These are phyloP conservation scores for Chymomyza amoena DNA, from an alignment of 2,888 invertebrate genomes.

Conservation along the genomic window DNA sequence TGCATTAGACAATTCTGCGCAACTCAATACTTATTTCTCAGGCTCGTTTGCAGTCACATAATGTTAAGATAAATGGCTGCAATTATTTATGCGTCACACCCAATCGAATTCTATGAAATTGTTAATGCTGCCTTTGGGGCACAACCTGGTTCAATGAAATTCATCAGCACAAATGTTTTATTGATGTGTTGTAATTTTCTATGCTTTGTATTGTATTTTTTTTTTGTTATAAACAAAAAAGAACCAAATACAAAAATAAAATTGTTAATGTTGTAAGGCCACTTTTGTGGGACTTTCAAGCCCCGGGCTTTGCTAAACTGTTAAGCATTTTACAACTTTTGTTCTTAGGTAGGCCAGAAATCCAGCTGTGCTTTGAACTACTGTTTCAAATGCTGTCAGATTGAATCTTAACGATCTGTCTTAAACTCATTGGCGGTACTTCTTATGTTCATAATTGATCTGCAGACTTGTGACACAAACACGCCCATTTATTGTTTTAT, in stretches of 20 bases:
- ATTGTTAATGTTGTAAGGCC: too few species aligned
- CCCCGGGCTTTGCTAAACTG: not conserved
- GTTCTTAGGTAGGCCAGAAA: not conserved
- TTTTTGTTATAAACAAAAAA: not conserved
- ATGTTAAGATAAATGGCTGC: constrained; percentile 63
- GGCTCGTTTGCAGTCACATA: constrained; percentile 15
- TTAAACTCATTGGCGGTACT: not conserved
- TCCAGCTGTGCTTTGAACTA: constrained; percentile 38
- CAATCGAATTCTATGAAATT: constrained; percentile 50
- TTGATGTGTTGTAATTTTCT: constrained; percentile 48
- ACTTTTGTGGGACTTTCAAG: not conserved
- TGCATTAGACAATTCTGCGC: constrained; percentile 50
- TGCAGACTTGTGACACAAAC: constrained; percentile 36
- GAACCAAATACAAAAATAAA: not conserved
- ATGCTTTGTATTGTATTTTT: constrained; percentile 14
- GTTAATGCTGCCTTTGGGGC: constrained; percentile 27
- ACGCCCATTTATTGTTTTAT: not conserved
- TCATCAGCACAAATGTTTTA: constrained; percentile 38
- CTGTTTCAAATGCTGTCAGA: constrained; percentile 26
- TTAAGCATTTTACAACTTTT: not conserved
- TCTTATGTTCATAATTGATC: constrained; percentile 56
- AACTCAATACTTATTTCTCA: constrained; percentile 13
- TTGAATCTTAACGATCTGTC: not conserved
- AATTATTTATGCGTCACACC: constrained; percentile 72
- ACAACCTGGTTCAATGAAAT: constrained; percentile 33